Conservation (phyloP, 2,888 invertebrate genomes). For the Tipula unca region DNA sequence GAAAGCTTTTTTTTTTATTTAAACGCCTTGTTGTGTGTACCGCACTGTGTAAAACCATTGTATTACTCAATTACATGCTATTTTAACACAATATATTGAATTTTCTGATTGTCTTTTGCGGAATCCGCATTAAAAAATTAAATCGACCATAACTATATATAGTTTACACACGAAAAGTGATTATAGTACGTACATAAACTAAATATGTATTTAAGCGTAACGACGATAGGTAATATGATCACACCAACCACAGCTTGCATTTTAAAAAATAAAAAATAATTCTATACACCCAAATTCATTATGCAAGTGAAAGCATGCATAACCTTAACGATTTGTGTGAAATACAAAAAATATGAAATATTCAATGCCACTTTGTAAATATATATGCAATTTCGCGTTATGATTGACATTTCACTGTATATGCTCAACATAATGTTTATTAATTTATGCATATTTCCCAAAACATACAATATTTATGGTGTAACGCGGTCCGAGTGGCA, state of each 20-base stretch:
- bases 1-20: not conserved
- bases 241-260: too few relatives aligned
- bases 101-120: too few relatives aligned
- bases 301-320: not conserved
- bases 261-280: too few relatives aligned
- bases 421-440: not conserved
- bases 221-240: not conserved
- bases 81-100: not conserved
- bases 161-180: not conserved
- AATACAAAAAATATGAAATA: not conserved
- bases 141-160: not conserved
- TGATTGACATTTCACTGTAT: not conserved
- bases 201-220: not conserved
- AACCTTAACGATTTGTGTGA: not conserved
- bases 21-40: too few relatives aligned
- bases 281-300: not conserved
- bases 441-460: not conserved
- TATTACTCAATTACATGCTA: too few relatives aligned
- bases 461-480: not conserved
- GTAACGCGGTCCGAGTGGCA: not conserved
- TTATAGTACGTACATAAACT: not conserved
- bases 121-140: not conserved
- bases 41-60: too few relatives aligned
- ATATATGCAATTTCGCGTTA: not conserved
- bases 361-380: not conserved